phyloP scores from a whole-genome alignment of 2,797 vertebrate species.

The Tenualosa thibaudeaui region DNA sequence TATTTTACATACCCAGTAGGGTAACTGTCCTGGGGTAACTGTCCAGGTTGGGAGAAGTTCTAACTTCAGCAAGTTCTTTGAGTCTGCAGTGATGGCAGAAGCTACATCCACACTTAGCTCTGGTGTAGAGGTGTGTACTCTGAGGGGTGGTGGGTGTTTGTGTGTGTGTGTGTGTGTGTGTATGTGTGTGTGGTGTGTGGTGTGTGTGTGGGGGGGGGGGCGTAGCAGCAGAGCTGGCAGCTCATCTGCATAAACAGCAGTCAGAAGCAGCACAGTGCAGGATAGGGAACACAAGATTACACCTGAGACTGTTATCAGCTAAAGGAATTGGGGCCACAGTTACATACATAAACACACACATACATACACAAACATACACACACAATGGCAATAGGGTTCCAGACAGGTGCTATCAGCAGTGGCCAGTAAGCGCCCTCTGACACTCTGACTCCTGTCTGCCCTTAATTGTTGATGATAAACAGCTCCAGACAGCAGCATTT shows the following conservation, averaged over 20 bases:
- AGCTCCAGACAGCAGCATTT: constrained; percentile 26
- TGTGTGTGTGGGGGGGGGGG: not conserved
- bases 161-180: not conserved
- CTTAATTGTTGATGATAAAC: constrained; percentile 47
- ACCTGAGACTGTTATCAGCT: not conserved
- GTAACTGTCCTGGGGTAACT: too few species aligned
- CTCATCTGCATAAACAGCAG: not conserved
- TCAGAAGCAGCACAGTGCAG: not conserved
- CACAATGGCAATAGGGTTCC: not conserved
- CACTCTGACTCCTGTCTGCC: constrained; percentile 36
- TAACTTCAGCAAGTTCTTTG: too few species aligned
- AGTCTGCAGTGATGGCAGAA: too few species aligned
- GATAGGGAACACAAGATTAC: not conserved
- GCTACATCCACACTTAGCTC: too few species aligned
- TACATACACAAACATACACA: not conserved
- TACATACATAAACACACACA: not conserved
- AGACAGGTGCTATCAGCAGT: not conserved
- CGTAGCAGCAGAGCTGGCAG: not conserved
- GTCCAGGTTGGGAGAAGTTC: too few species aligned
- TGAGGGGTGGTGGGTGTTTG: not conserved
- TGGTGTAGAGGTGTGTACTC: too few species aligned
- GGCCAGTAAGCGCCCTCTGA: not conserved
- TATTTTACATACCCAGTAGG: too few species aligned
- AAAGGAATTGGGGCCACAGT: not conserved
- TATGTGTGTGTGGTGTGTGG: too few species aligned